phyloP scores from a whole-genome alignment of 2,113 vertebrate genomes.

The Gnathonemus echidnorhynchus region DNA sequence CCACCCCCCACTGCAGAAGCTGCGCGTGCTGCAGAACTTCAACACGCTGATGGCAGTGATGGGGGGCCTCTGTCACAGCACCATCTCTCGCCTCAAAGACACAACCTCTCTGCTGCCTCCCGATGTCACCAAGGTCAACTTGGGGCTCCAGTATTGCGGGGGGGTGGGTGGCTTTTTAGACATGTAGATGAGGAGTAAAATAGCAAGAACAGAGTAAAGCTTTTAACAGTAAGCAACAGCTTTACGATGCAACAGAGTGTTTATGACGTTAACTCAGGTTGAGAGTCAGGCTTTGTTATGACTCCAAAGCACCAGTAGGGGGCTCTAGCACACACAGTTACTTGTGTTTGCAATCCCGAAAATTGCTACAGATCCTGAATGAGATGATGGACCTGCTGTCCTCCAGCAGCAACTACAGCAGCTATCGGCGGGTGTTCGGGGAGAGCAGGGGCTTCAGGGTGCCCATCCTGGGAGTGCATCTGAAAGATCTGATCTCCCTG shows the following conservation, averaged over 20 bases:
- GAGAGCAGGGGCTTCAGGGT: constrained; percentile 75
- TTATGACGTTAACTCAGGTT: background rate
- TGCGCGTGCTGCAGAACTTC: constrained; percentile 77
- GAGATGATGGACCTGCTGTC: constrained; percentile 81
- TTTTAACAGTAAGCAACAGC: background rate
- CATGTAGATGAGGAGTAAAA: too few relatives aligned
- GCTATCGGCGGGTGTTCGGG: constrained; percentile 71
- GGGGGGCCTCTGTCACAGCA: constrained; percentile 83
- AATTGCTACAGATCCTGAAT: constrained; percentile 61
- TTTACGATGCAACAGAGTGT: background rate
- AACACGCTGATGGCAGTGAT: constrained; percentile 88
- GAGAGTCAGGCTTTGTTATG: background rate
- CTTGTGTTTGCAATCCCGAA: background rate
- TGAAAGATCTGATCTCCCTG: constrained; percentile 82
- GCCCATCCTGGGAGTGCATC: constrained; percentile 79
- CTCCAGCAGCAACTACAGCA: constrained; percentile 75
- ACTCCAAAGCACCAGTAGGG: background rate
- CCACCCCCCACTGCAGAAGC: constrained; percentile 56
- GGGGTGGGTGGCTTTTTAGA: background rate
- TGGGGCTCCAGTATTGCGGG: background rate
- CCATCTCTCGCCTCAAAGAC: constrained; percentile 85
- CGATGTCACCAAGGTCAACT: constrained; percentile 75
- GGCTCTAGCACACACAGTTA: background rate
- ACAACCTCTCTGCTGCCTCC: constrained; percentile 72
- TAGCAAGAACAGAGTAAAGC: background rate